Base-by-base conservation (phyloP, 1,140 invertebrate species). In the Lasaia peninsularis region DNA sequence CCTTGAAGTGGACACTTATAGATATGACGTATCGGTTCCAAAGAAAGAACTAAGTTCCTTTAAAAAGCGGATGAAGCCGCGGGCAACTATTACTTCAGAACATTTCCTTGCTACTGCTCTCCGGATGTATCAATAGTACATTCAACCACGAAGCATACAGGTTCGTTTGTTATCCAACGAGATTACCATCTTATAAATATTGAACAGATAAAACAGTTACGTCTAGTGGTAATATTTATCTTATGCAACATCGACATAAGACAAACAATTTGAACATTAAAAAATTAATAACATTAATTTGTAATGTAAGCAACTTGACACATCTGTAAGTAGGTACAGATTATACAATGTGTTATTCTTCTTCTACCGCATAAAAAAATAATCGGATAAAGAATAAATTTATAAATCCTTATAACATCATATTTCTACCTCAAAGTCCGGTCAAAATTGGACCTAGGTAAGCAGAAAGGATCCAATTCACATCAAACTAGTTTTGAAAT, bases 131-230 rank as follows among this genome's bases (percentile, higher is more conserved):
- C 40, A 48, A 20, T 20, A n/a, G 2, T 16, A 11, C 9, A 18
- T 48, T 48, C 40, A 21, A 48, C 40, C 18, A 11, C 18, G 20
- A 44, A 48, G 18, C 10, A 48, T 21, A 48, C 40, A 48, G 40
- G 40, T 48, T 48, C 20, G 18, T 48, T 48, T n/a, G 40, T 48
- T 48, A 48, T 48, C 16, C 40, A 48, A 48, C 40, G 7, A 48
- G 40, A 48, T 48, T 48, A 20, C 10, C 40, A 48, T 48, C 40
- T 48, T 6, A 48, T 48, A 21, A 21, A 48, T 48, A 48, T 48
- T 48, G 11, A 48, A 48, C 40, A 48, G 40, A 20, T 48, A 48
- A 21, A 20, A 5, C 18, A 48, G 40, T 48, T 48, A 48, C 40
- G 40, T 48, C 40, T 18, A 21, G 16, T 48, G 40, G 40, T 20